Conservation (phyloP, 2,797 vertebrate species). For the Caiman crocodilus region DNA sequence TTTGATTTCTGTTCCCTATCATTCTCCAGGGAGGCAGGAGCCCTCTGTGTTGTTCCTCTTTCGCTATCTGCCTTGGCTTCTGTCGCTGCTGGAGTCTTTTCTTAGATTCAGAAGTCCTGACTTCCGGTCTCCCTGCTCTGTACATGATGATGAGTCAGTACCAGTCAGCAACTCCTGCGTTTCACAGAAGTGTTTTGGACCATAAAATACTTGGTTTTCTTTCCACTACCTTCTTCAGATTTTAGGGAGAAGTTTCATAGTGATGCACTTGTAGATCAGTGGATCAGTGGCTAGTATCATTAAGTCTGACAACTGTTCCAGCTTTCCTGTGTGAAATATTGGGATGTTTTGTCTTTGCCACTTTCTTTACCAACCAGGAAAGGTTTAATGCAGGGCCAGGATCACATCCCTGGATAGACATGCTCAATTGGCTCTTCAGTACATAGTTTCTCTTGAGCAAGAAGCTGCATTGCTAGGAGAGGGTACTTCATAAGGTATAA, state of each 20-base stretch:
- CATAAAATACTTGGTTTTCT: not conserved
- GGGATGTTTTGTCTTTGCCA: not conserved
- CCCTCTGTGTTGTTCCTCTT: not conserved
- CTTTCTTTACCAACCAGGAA: not conserved
- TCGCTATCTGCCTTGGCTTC: not conserved
- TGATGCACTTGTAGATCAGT: not conserved
- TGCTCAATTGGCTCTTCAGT: not conserved
- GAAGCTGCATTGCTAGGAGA: not conserved
- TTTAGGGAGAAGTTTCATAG: not conserved
- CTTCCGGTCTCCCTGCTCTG: not conserved
- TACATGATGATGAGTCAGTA: not conserved
- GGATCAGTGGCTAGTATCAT: not conserved
- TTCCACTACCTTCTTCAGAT: not conserved
- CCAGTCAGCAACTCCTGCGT: not conserved
- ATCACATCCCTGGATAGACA: not conserved
- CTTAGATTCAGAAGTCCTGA: not conserved
- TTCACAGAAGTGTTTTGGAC: not conserved
- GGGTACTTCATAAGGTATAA: not conserved
- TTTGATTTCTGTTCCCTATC: conserved; percentile 1
- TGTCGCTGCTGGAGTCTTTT: not conserved
- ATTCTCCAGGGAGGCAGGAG: not conserved
- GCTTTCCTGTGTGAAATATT: not conserved
- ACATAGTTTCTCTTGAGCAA: not conserved
- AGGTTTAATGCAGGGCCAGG: not conserved
- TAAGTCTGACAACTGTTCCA: not conserved